Conservation (phyloP, 2,113 vertebrate species). For the Cichladusa arquata region DNA sequence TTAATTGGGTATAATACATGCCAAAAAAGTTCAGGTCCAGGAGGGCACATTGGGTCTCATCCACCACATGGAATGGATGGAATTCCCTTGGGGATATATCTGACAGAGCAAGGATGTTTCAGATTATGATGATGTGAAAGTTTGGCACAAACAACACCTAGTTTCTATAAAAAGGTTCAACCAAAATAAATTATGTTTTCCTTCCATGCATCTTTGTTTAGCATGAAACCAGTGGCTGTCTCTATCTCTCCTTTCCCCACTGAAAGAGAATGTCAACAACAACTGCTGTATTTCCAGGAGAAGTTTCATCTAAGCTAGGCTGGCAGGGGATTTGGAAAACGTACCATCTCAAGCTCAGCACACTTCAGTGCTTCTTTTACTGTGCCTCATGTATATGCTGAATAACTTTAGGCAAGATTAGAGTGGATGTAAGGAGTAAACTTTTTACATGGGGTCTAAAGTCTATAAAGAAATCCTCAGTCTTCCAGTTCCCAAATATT, state of each 20-base stretch:
- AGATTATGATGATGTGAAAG: neutral
- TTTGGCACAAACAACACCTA: neutral
- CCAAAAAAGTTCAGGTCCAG: neutral
- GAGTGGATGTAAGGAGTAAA: neutral
- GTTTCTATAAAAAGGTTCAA: neutral
- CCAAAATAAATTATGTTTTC: neutral
- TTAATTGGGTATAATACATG: neutral
- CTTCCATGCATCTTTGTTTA: neutral
- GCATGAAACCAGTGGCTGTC: neutral
- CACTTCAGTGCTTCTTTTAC: neutral
- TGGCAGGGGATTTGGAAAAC: neutral
- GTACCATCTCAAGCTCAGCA: neutral
- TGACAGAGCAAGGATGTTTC: neutral
- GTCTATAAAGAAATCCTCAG: neutral
- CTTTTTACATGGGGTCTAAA: neutral
- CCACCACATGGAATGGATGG: accelerated
- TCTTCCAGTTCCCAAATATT: neutral
- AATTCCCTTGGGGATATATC: neutral
- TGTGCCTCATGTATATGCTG: neutral
- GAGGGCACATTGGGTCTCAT: neutral
- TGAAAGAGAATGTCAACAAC: neutral
- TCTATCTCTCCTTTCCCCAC: neutral
- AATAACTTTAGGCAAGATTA: neutral
- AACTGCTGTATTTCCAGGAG: neutral
- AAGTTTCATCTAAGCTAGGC: neutral